Base-by-base conservation (phyloP, 2,888 invertebrate genomes). In the Lepidocyrtinus sp. region DNA sequence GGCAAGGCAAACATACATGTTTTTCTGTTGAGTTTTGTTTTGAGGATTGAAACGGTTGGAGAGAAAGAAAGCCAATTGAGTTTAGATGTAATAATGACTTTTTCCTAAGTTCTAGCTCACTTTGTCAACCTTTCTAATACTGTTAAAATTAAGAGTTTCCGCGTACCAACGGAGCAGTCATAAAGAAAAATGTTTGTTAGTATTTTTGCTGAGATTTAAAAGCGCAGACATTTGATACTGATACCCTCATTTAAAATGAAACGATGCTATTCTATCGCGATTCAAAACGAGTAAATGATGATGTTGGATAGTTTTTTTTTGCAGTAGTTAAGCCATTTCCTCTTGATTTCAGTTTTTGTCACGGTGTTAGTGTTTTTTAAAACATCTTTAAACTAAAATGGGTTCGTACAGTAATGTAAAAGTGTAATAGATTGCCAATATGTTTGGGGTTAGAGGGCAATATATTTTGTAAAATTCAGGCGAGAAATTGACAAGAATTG, bases 11-110 rank as follows among this genome's bases (percentile, higher is more conserved):
- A 70, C 21, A 36, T 9, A 70, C 12, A 3, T 55, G 61, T 27
- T 62, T 71, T 62, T 71, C 45, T 27, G 27, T 71, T 71, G 71
- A 71, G 62, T 62, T 61, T 55, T 70, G 70, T 59, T 17, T 21
- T 22, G 70, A 19, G n/a, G n/a, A n/a, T n/a, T n/a, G 59, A n/a
- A 55, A 12, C n/a, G 7, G 15, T 55, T 55, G 36, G 36, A 36
- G 5, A 36, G 36, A 36, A n/a, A 55, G 55, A 55, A 55, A 55
- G 5, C 17, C 55, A n/a, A 55, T 55, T 55, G 55, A 17, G 17
- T 55, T 55, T 55, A 55, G 17, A 55, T 55, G 55, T n/a, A n/a
- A 55, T 55, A 55, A n/a, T 55, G 55, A 55, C 55, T 55, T 55
- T 36, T 36, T 55, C 55, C n/a, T n/a, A n/a, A n/a, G n/a, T n/a